Conservation (phyloP, 2,797 vertebrate species). For the Enteromius anoplus region DNA sequence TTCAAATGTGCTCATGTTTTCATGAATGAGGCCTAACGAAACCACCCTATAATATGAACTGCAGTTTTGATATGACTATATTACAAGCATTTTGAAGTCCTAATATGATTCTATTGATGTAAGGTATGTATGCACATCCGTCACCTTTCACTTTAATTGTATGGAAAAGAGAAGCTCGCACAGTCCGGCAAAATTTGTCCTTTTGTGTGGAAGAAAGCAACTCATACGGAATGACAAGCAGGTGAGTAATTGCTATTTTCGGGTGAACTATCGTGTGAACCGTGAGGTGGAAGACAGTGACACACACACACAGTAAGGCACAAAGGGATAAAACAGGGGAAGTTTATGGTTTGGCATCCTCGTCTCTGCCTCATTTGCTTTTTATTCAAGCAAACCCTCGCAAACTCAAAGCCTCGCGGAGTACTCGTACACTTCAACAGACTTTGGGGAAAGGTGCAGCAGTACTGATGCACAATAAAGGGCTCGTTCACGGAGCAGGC, state of each 20-base stretch:
- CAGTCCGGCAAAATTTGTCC: not conserved
- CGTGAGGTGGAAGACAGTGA: slow-evolving; percentile 31
- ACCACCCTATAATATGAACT: not conserved
- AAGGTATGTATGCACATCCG: not conserved
- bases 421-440: not conserved
- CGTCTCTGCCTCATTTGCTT: slow-evolving; percentile 4
- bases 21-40: not conserved
- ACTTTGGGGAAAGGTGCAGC: slow-evolving; percentile 19
- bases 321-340: slow-evolving; percentile 43
- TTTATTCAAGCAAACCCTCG: not conserved
- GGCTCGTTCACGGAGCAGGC: not conserved
- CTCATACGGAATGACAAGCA: not conserved
- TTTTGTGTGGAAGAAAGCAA: not conserved
- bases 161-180: not conserved
- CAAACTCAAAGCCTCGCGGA: not conserved
- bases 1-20: not conserved
- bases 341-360: slow-evolving; percentile 26
- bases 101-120: not conserved
- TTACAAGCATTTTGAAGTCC: not conserved
- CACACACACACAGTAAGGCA: slow-evolving; percentile 57
- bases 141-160: not conserved
- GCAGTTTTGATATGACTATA: not conserved
- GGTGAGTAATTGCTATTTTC: not conserved
- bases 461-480: not conserved
- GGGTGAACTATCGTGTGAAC: slow-evolving; percentile 1